These are phyloP conservation scores for Eilema caniola DNA, from an alignment of 2,888 invertebrate species.

Conservation along the genomic window DNA sequence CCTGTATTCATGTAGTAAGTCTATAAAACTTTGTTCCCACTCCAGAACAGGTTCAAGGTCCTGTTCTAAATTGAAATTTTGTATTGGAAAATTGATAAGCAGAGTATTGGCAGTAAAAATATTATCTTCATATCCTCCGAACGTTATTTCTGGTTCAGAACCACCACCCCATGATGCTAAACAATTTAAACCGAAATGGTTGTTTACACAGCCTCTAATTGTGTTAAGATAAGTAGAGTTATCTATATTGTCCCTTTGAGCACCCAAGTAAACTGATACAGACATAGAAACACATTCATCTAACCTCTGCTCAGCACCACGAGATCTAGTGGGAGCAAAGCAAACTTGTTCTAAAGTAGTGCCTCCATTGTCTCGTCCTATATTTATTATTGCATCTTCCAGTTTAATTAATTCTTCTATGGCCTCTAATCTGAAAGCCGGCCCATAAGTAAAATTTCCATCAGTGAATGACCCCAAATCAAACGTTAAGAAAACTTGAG, in stretches of 20 bases:
- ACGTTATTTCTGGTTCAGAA: conserved; percentile 92
- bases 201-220: conserved; percentile 77
- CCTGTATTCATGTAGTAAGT: conserved; percentile 88
- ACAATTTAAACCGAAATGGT: conserved; percentile 86
- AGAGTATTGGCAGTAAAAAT: conserved; percentile 84
- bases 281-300: conserved; percentile 94
- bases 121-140: conserved; percentile 90
- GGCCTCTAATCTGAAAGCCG: conserved; percentile 93
- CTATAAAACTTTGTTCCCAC: conserved; percentile 93
- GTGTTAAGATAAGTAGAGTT: conserved; percentile 71
- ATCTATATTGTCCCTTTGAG: conserved; percentile 83
- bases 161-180: conserved; percentile 96
- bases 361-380: conserved; percentile 85
- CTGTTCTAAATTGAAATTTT: conserved; percentile 89
- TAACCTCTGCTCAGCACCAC: conserved; percentile 84
- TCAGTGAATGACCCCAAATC: conserved; percentile 75
- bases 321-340: conserved; percentile 92
- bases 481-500: conserved; percentile 94
- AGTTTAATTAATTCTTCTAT: conserved; percentile 90
- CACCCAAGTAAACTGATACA: conserved; percentile 92
- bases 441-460: conserved; percentile 89
- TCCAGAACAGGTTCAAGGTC: conserved; percentile 87
- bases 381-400: conserved; percentile 89
- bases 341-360: conserved; percentile 89
- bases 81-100: conserved; percentile 92